A percentile compares a stretch with the other conserved stretches of the same genome.
Conservation (phyloP, 1,140 invertebrate species). For the Orchestia grillus region DNA sequence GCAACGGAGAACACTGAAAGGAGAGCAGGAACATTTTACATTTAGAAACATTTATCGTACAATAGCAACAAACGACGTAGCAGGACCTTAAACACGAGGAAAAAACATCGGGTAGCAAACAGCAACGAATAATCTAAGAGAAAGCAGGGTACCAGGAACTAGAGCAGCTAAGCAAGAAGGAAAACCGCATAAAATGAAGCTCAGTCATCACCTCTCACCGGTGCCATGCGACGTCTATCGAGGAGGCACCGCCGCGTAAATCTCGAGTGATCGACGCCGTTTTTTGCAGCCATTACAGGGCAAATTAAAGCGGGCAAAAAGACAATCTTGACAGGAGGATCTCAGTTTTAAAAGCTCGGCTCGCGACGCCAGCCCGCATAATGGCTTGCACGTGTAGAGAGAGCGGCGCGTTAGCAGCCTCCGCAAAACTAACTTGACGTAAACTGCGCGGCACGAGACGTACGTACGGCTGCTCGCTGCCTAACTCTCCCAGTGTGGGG, state of each 20-base stretch:
- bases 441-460: not conserved
- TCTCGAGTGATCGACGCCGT: not conserved
- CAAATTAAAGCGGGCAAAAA: conserved; percentile 42
- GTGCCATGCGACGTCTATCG: not conserved
- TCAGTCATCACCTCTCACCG: not conserved
- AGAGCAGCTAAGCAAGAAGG: not conserved
- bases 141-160: not conserved
- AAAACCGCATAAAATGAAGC: not conserved
- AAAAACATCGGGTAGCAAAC: not conserved
- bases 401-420: not conserved
- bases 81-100: not conserved
- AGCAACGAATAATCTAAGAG: not conserved
- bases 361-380: conserved; percentile 23
- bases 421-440: not conserved
- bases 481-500: too few species aligned
- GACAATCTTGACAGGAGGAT: conserved; percentile 42
- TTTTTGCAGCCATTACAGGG: conserved; percentile 46
- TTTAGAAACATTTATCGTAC: not conserved
- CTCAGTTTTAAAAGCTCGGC: conserved; percentile 43
- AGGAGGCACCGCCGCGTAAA: not conserved
- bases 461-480: not conserved
- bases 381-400: conserved; percentile 45
- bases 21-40: not conserved
- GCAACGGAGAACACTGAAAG: not conserved
- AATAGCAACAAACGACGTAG: not conserved